Base-by-base conservation (phyloP, 2,113 vertebrate species). In the Lipophrys pholis region DNA sequence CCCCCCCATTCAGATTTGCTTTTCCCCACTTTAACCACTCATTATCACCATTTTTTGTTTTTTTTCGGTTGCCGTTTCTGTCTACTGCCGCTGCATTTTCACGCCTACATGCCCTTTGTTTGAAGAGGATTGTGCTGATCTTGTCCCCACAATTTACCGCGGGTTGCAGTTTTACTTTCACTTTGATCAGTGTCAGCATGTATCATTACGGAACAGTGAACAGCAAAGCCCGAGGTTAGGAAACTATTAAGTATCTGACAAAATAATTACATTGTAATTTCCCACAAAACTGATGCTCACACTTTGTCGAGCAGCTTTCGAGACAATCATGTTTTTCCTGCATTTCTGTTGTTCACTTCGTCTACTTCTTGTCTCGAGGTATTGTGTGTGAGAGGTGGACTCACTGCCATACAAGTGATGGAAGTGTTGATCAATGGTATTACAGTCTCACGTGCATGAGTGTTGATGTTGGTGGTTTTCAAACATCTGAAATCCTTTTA, bases 121-220 rank as follows among this genome's bases (percentile, higher is more conserved):
- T 80, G 56, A 78, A 70, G 53, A 62, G 59, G 57, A 84, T 73
- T 80, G 67, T 85, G 86, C 88, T 87, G 83, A 89, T 86, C 61
- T 57, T 69, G 73, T 85, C 76, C 78, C 79, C 81, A 65, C 81
- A 79, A 72, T 88, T 84, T 78, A 76, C 86, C 63, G 80, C 30
- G 45, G 71, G 81, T 73, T 87, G 86, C 83, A 86, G 63, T 90
- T 90, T 87, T 87, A 87, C 80, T 82, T 85, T 86, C 76, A 81
- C 76, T 87, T 87, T 78, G 79, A 87, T 89, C 81, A 78, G 60
- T 76, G 79, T 91, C 90, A 89, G 85, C 82, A 79, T 69, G 83
- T 81, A 83, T 89, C 72, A 80, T 81, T 84, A 81, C 40, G 40
- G 57, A 73, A 70, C 75, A 83, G 52, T 71, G 73, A 85, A 84